Base-by-base conservation (phyloP, 2,797 vertebrate genomes). In the Cynodonichthys magdalenae region DNA sequence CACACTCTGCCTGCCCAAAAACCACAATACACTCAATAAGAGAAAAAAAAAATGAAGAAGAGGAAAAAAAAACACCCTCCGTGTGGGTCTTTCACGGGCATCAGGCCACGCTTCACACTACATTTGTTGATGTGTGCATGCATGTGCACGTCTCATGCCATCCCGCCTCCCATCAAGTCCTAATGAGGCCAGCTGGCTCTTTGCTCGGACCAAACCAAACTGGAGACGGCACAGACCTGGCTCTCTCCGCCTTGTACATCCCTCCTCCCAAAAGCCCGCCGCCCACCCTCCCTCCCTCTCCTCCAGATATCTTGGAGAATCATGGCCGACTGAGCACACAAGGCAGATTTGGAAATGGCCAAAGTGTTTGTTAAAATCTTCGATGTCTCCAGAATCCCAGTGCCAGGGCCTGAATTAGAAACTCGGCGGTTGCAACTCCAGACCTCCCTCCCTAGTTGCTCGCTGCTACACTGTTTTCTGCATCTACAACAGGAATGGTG, bases 121-220 rank as follows among this genome's bases (percentile, higher is more conserved):
- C 90, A 92, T 92, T 91, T 92, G 90, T 91, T 90, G 88, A 91
- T 90, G 88, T 90, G 89, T 87, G 86, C 89, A 91, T 90, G 89
- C 89, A 91, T 89, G 89, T 90, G 90, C 90, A 92, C 86, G 87
- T 91, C 88, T 90, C 91, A 89, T 89, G 89, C 90, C 91, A 90
- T 86, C 87, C 87, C 87, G 88, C 88, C 89, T 92, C 90, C 90
- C 89, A 90, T 90, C 87, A 92, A 88, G 86, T 80, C 88, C 90
- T 92, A 91, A 92, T 92, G 90, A 92, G 90, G 90, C 91, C 91
- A 91, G 91, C 91, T 92, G 91, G 91, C 91, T 91, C 86, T 82
- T 80, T 68, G 87, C 87, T 89, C 83, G 84, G 89, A 92, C 89
- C 90, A 91, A 90, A 91, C 89, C 90, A 91, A 91, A 90, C 90